Percentiles rank a stretch among this genome's conserved stretches.
phyloP scores from a whole-genome alignment of 2,888 invertebrate genomes.

The Holacanthella duospinosa region DNA sequence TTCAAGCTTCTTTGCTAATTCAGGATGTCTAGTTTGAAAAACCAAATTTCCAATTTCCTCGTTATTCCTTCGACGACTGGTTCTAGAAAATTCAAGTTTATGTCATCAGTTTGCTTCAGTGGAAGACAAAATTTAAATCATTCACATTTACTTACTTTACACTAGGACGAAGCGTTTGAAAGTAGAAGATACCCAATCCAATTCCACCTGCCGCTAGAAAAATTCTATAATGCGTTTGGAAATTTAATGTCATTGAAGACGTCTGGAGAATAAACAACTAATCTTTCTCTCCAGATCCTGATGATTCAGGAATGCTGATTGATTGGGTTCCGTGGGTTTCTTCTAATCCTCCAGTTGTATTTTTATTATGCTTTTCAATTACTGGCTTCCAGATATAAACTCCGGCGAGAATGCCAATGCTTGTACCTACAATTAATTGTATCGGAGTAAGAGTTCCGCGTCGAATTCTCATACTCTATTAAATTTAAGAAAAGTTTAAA shows the following conservation, averaged over 20 bases:
- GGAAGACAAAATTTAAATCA: no score
- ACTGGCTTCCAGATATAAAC: slow-evolving; percentile 49
- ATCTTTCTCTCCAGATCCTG: no score
- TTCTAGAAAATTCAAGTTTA: neutral
- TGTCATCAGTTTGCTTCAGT: no score
- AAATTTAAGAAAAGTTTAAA: no score
- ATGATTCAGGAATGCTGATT: no score
- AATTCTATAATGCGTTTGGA: neutral
- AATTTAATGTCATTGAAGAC: neutral
- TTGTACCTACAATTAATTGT: slow-evolving; percentile 43
- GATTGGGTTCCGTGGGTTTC: no score
- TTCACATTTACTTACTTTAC: neutral
- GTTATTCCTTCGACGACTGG: neutral
- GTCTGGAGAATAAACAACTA: no score
- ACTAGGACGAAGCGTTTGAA: neutral
- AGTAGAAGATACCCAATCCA: neutral
- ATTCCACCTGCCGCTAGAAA: neutral
- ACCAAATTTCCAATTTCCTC: slow-evolving; percentile 4
- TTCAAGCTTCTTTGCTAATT: slow-evolving; percentile 5
- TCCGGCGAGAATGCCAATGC: slow-evolving; percentile 46
- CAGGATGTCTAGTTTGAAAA: slow-evolving; percentile 11
- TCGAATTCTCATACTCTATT: slow-evolving; percentile 35
- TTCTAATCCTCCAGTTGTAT: no score
- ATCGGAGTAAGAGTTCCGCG: slow-evolving; percentile 43
- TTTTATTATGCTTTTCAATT: slow-evolving; percentile 37